phyloP scores from a whole-genome alignment of 2,113 vertebrate genomes.

The Dendropsophus ebraccatus region DNA sequence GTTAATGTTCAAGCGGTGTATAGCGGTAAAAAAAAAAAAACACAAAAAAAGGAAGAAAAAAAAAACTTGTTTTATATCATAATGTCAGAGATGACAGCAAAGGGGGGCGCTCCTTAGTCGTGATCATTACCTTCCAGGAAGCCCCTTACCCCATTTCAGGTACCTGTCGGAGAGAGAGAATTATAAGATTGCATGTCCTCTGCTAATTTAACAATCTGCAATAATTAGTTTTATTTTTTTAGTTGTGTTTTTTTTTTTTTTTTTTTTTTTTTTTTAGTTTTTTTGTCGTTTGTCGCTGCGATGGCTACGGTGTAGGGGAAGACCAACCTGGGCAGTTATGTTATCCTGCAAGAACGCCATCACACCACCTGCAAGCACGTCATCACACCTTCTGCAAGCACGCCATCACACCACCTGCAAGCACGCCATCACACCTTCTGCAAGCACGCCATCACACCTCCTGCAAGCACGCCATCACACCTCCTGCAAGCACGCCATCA shows the following conservation, averaged over 20 bases:
- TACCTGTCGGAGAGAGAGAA: conserved; percentile 69
- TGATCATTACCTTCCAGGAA: conserved; percentile 77
- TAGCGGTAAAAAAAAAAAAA: conserved; percentile 83
- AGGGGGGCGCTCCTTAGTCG: conserved; percentile 75
- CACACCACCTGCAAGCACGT: too few species aligned
- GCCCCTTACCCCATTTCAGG: conserved; percentile 78
- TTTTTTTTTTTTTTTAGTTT: conserved; percentile 29
- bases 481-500: too few species aligned
- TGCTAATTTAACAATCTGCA: conserved; percentile 68
- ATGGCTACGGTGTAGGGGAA: background rate
- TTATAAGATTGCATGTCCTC: conserved; percentile 71
- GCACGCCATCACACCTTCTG: too few species aligned
- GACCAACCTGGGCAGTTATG: background rate
- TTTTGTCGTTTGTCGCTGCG: conserved; percentile 61
- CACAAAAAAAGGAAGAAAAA: conserved; percentile 74
- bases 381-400: too few species aligned
- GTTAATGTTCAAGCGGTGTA: conserved; percentile 86
- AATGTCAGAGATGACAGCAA: conserved; percentile 85
- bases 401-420: too few species aligned
- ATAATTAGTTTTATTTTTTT: conserved; percentile 69
- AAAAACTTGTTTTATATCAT: conserved; percentile 89
- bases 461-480: too few species aligned
- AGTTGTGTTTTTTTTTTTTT: too few species aligned
- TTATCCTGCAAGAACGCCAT: background rate
- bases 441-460: too few species aligned